These are phyloP conservation scores for Hipposideros armiger DNA, from an alignment of 2,113 vertebrate genomes.

Conservation along the genomic window DNA sequence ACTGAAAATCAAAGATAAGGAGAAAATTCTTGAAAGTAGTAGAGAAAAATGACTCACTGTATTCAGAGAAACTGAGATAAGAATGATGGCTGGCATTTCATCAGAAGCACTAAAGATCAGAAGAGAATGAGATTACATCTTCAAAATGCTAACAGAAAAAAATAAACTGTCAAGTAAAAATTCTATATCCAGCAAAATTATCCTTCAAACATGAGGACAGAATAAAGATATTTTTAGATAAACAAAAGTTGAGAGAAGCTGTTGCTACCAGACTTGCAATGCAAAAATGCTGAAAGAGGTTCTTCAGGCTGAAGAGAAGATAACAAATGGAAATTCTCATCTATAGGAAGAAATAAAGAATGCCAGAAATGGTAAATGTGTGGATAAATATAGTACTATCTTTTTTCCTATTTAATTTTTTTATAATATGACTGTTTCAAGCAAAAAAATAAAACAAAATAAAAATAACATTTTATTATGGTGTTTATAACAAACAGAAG, in stretches of 20 bases:
- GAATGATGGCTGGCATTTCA: background rate
- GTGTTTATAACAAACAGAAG: background rate
- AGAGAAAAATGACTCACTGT: background rate
- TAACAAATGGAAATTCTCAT: background rate
- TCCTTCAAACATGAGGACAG: background rate
- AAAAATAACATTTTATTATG: background rate
- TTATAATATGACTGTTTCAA: background rate
- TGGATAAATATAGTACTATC: background rate
- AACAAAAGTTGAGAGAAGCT: slow-evolving; percentile 29
- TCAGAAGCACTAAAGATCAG: slow-evolving; percentile 4
- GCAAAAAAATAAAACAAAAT: background rate
- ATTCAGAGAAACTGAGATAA: slow-evolving; percentile 33
- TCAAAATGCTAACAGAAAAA: slow-evolving; percentile 40
- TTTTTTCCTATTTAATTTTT: background rate
- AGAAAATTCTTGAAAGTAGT: background rate
- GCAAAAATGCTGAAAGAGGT: background rate
- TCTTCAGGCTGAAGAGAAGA: background rate
- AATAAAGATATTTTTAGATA: slow-evolving; percentile 33
- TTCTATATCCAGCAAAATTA: slow-evolving; percentile 41
- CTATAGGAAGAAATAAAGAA: background rate
- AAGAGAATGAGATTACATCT: slow-evolving; percentile 28
- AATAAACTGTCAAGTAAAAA: background rate
- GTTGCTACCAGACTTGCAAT: background rate
- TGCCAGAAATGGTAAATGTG: background rate
- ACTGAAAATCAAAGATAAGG: slow-evolving; percentile 45